A percentile compares a stretch with the other conserved stretches of the same genome.
Evolutionary conservation across 2,797 vertebrate species (phyloP).

Genomic region (Pseudotriccus pelzelni): DNA sequence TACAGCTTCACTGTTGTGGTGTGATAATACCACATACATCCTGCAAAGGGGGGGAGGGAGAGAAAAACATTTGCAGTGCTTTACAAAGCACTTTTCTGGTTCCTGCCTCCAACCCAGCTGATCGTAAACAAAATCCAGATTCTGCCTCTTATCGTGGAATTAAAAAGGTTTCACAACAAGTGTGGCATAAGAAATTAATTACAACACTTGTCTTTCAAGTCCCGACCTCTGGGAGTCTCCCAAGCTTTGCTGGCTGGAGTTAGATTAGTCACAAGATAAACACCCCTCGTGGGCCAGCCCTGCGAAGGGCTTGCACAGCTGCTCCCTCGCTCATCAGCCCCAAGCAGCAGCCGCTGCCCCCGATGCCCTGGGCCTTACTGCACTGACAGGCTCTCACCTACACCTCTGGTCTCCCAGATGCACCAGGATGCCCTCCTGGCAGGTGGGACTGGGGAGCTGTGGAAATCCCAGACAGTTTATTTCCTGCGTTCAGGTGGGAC

Average conservation of each 20-base stretch:
- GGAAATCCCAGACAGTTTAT: not conserved
- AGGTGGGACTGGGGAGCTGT: not conserved
- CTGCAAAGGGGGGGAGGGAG: not conserved
- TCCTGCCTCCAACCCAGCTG: not conserved
- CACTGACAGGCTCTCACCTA: not conserved
- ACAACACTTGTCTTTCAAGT: conserved; percentile 45
- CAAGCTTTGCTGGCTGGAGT: not conserved
- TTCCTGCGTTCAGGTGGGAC: not conserved
- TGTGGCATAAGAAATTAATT: conserved; percentile 13
- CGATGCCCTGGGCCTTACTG: not conserved
- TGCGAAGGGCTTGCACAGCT: not conserved
- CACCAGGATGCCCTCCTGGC: not conserved
- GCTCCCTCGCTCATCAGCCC: not conserved
- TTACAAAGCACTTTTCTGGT: conserved; percentile 29
- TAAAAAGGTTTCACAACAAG: conserved; percentile 35
- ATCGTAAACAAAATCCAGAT: conserved; percentile 15
- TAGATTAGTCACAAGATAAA: conserved; percentile 27
- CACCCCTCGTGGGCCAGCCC: not conserved
- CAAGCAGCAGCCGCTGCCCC: not conserved
- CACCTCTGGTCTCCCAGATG: not conserved
- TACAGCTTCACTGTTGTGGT: not conserved
- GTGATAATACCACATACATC: conserved; percentile 13
- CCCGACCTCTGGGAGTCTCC: conserved; percentile 40
- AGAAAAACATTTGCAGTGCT: conserved; percentile 11
- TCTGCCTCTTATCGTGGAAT: conserved; percentile 30